These are phyloP conservation scores for Syrrhaptes paradoxus DNA, from an alignment of 2,113 vertebrate genomes.

Conservation along the genomic window DNA sequence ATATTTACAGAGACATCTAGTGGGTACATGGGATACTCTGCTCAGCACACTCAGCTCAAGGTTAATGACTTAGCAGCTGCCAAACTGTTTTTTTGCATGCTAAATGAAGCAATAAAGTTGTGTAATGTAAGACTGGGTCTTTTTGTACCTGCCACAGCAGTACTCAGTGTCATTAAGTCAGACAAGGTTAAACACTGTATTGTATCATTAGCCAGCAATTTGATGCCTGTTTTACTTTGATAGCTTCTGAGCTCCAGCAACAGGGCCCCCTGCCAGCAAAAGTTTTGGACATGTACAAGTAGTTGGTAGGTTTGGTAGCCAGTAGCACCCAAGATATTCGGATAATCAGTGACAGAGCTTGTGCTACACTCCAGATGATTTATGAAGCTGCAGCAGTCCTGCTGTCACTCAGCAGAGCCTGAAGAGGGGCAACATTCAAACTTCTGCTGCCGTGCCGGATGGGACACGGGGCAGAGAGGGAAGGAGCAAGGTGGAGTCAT, in stretches of 20 bases:
- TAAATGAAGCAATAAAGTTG: background rate
- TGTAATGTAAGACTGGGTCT: background rate
- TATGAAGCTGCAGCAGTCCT: background rate
- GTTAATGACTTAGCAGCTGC: background rate
- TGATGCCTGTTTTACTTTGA: background rate
- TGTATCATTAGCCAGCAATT: background rate
- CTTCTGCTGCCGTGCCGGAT: background rate
- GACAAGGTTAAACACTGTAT: background rate
- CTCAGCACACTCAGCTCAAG: background rate
- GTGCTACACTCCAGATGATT: background rate
- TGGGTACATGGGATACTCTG: background rate
- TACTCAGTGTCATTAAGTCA: background rate
- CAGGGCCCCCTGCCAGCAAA: background rate
- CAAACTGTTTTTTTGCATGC: background rate
- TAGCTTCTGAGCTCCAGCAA: background rate
- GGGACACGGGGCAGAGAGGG: background rate
- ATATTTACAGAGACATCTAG: constrained; percentile 48
- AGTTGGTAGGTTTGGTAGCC: background rate
- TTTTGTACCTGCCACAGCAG: background rate
- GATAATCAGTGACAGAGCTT: background rate
- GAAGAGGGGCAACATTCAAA: background rate
- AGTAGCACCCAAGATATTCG: background rate
- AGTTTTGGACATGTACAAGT: background rate
- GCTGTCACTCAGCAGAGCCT: background rate
- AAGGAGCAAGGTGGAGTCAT: background rate